Percentiles rank a stretch among this genome's conserved stretches.
These are phyloP conservation scores for Piliocolobus tephrosceles DNA, from an alignment of 2,113 vertebrate genomes.

Conservation along the genomic window DNA sequence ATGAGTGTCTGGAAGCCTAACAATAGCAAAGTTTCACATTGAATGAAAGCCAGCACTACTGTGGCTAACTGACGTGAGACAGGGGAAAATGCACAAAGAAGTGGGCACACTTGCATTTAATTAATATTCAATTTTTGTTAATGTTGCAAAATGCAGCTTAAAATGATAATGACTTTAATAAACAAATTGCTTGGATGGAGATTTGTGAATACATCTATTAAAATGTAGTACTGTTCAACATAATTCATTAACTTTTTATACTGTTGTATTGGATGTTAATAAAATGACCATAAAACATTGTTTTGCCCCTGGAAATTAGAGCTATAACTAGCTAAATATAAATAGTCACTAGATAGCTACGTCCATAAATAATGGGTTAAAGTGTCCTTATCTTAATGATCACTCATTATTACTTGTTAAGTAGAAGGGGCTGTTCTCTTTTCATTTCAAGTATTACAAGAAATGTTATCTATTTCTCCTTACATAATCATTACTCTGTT, in stretches of 20 bases:
- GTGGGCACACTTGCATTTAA: not conserved
- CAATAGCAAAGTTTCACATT: not conserved
- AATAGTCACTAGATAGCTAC: not conserved
- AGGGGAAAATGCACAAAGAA: fast-evolving
- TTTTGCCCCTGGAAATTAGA: not conserved
- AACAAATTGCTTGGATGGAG: not conserved
- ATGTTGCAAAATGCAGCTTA: not conserved
- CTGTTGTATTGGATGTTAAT: not conserved
- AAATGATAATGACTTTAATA: not conserved
- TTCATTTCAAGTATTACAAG: not conserved
- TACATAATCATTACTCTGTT: not conserved
- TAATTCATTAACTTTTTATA: not conserved
- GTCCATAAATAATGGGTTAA: not conserved
- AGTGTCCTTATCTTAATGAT: not conserved
- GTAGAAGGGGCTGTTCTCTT: not conserved
- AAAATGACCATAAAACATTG: not conserved
- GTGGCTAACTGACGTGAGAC: not conserved
- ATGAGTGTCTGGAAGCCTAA: not conserved
- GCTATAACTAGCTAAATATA: not conserved
- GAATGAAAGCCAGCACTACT: not conserved
- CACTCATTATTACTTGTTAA: not conserved
- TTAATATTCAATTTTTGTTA: not conserved
- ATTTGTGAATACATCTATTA: not conserved
- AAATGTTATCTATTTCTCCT: not conserved
- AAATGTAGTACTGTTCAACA: not conserved